Percentiles rank a stretch among this genome's conserved stretches.
Conservation (phyloP, 2,113 vertebrate genomes). For the Hypanus sabinus region DNA sequence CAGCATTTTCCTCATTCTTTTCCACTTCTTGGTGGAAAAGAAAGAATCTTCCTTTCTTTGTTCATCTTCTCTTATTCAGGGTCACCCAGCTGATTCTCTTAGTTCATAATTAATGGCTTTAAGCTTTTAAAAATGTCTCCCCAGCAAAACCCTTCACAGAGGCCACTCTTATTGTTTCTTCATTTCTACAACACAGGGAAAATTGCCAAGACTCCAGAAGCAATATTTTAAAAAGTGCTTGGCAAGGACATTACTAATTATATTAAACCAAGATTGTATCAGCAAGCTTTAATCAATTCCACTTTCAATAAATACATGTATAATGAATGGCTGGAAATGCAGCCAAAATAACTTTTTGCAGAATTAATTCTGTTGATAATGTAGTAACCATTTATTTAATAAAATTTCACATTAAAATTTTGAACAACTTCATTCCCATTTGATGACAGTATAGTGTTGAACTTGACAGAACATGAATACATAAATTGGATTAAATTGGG, state of each 20-base stretch:
- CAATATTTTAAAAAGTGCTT: neutral
- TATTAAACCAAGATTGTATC: conserved; percentile 18
- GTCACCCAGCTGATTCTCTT: neutral
- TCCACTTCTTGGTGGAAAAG: too few species aligned
- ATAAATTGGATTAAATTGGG: too few species aligned
- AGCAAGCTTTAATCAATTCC: neutral
- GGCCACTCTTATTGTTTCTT: neutral
- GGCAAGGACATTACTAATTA: conserved; percentile 27
- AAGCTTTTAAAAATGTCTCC: neutral
- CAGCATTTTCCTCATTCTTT: neutral
- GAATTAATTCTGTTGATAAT: neutral
- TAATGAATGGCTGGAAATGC: neutral
- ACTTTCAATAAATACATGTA: neutral
- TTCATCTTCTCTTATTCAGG: neutral
- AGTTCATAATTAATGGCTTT: neutral
- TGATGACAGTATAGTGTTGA: neutral
- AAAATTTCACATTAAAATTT: neutral
- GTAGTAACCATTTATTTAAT: neutral
- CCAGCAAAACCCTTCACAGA: neutral
- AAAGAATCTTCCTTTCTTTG: neutral
- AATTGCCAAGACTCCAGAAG: neutral
- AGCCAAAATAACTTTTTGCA: conserved; percentile 19
- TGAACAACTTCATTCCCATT: neutral
- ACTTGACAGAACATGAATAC: too few species aligned
- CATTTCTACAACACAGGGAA: neutral